Evolutionary conservation across 2,797 vertebrate genomes (phyloP).

Genomic region (Pseudotriccus pelzelni): DNA sequence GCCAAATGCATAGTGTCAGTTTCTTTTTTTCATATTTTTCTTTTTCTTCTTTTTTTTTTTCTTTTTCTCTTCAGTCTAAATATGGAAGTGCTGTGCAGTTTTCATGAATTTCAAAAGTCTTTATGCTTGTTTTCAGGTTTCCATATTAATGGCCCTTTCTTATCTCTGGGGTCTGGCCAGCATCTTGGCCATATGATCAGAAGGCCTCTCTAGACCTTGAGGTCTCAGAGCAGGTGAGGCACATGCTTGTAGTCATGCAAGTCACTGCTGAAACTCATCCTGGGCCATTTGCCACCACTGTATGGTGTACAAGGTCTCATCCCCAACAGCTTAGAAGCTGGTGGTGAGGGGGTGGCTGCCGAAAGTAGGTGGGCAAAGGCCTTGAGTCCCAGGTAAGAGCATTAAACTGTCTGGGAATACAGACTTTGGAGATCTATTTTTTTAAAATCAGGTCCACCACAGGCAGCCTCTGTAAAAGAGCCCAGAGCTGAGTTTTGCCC

Average conservation of each 20-base stretch:
- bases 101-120: background rate
- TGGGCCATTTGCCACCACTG: rapidly evolving
- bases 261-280: background rate
- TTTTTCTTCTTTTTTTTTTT: too few relatives aligned
- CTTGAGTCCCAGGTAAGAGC: background rate
- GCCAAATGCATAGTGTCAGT: background rate
- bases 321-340: background rate
- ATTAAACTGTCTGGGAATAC: background rate
- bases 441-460: background rate
- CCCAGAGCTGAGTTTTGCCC: background rate
- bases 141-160: background rate
- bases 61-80: background rate
- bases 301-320: background rate
- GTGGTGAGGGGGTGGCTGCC: background rate
- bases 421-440: background rate
- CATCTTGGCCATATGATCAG: background rate
- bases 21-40: background rate
- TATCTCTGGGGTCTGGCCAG: background rate
- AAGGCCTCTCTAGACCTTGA: background rate
- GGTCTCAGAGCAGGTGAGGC: background rate
- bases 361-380: background rate
- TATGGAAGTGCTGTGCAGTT: background rate
- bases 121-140: background rate
- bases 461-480: background rate
- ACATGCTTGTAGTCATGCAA: rapidly evolving